These are phyloP conservation scores for Tolmerus cingulatus DNA, from an alignment of 2,888 invertebrate genomes.

Conservation along the genomic window DNA sequence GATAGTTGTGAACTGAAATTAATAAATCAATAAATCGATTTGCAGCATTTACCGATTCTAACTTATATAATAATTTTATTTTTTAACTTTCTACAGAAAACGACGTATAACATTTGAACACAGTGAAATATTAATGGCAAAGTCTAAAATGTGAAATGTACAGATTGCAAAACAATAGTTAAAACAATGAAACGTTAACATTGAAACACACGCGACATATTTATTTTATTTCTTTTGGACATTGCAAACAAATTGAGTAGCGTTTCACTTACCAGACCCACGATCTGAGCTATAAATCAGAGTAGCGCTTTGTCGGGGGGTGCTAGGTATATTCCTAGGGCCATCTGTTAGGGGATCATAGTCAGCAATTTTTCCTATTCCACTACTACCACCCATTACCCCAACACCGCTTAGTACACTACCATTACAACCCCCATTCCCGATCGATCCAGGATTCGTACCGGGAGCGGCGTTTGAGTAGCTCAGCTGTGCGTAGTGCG, in stretches of 20 bases:
- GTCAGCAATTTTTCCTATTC: slow-evolving; percentile 79
- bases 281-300: slow-evolving; percentile 85
- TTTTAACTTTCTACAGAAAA: background rate
- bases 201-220: background rate
- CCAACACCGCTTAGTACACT: slow-evolving; percentile 51
- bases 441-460: slow-evolving; percentile 51
- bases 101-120: background rate
- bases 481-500: slow-evolving; percentile 51
- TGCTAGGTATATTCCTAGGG: slow-evolving; percentile 74
- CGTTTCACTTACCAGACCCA: slow-evolving; percentile 67
- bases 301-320: slow-evolving; percentile 80
- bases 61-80: background rate
- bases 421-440: slow-evolving; percentile 48
- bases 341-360: slow-evolving; percentile 80
- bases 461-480: slow-evolving; percentile 50
- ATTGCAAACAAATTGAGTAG: slow-evolving; percentile 3
- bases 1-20: slow-evolving; percentile 61
- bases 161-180: slow-evolving; percentile 12
- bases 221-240: background rate
- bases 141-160: slow-evolving; percentile 4
- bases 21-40: background rate
- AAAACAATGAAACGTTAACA: background rate
- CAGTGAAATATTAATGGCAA: background rate
- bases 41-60: background rate
- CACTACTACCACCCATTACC: slow-evolving; percentile 53